Conservation (phyloP, 2,888 invertebrate species). For the Drosophila neonasuta region DNA sequence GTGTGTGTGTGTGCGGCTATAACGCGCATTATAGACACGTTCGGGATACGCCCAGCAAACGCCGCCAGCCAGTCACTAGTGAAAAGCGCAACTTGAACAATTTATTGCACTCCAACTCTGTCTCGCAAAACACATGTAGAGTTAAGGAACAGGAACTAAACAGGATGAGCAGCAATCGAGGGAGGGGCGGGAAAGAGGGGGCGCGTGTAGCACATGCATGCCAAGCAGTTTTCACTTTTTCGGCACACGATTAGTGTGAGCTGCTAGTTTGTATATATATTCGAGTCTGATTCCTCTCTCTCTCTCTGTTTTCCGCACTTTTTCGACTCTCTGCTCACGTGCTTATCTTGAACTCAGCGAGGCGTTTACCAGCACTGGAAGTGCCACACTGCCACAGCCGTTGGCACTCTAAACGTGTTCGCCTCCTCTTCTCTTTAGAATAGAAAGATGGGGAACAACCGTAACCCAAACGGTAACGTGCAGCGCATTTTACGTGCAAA, state of each 20-base stretch:
- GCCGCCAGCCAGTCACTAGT: constrained; percentile 34
- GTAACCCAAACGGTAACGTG: constrained; percentile 58
- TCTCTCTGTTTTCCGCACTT: background rate
- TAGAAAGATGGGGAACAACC: background rate
- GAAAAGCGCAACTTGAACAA: constrained; percentile 76
- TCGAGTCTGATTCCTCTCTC: too few relatives aligned
- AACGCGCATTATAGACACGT: constrained; percentile 76
- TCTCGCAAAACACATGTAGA: constrained; percentile 39
- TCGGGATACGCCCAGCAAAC: constrained; percentile 61
- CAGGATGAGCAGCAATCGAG: constrained; percentile 18
- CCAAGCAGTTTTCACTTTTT: constrained; percentile 67
- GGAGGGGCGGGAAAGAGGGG: background rate
- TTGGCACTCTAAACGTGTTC: constrained; percentile 38
- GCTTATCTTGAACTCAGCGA: constrained; percentile 70
- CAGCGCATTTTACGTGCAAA: constrained; percentile 70
- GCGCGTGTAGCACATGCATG: constrained; percentile 42
- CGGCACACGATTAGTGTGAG: constrained; percentile 53
- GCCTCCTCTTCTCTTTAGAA: constrained; percentile 25
- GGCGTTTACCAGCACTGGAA: constrained; percentile 50
- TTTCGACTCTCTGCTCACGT: constrained; percentile 61
- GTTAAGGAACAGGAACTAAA: constrained; percentile 31
- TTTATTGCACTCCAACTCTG: constrained; percentile 71
- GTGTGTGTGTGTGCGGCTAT: constrained; percentile 36
- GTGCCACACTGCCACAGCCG: constrained; percentile 46
- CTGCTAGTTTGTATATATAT: constrained; percentile 4